Evolutionary conservation across 2,888 invertebrate genomes (phyloP), one percentile per base, ranked within the genome.

Genomic region (Chydorus sphaericus): DNA sequence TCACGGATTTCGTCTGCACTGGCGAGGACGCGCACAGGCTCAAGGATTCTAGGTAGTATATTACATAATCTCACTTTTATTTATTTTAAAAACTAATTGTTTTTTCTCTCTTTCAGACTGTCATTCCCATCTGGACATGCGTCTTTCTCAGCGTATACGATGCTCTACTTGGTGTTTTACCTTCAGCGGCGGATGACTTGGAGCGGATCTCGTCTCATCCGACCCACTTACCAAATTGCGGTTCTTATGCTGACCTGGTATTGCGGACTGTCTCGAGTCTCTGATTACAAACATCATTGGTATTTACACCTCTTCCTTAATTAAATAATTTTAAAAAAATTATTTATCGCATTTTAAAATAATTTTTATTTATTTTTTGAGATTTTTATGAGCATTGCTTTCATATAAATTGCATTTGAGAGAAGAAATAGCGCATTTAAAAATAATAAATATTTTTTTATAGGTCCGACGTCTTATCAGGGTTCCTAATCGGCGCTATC

Each of bases 261-360:
- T 69, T 89, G 89, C 10, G 83, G 85, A n/a, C 77, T 94, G 74
- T 85, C 90, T 1, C 78, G 96, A 33, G 81, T 97, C 36, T 90
- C 90, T 1, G 89, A 97, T 74, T 91, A 96, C 75, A 96, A 96
- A 69, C 96, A 97, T 71, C 96, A 97, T 68, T 94, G 93, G 90
- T 44, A 6, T 8, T n/a, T n/a, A n/a, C n/a, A n/a, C n/a, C n/a
- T n/a, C n/a, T n/a, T n/a, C n/a, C n/a, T n/a, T n/a, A n/a, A n/a
- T n/a, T n/a, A n/a, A n/a, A n/a, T n/a, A n/a, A n/a, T n/a, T n/a
- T n/a, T n/a, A n/a, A n/a, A n/a, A n/a, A n/a, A n/a, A n/a, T n/a
- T n/a, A n/a, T n/a, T n/a, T n/a, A n/a, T n/a, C n/a, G n/a, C n/a
- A n/a, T n/a, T n/a, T n/a, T n/a, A n/a, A n/a, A n/a, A n/a, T n/a